These are phyloP conservation scores for Ferdinandea cuprea DNA, from an alignment of 2,888 invertebrate genomes.

Conservation along the genomic window DNA sequence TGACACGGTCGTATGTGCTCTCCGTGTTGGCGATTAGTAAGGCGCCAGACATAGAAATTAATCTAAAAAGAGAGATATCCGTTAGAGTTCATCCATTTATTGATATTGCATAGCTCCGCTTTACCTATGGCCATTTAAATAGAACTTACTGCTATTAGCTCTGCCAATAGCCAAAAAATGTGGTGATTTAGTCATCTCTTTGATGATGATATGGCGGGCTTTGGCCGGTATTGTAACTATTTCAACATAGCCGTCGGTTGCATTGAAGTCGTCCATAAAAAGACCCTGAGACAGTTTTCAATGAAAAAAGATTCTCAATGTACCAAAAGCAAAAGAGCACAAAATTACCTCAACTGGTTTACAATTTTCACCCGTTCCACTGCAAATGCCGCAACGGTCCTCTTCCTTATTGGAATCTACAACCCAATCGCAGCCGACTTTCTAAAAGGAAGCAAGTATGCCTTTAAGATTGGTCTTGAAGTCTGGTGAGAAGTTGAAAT, in stretches of 20 bases:
- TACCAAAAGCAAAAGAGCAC: neutral
- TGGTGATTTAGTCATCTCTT: slow-evolving; percentile 89
- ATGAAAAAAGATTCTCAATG: neutral
- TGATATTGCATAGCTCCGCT: slow-evolving; percentile 73
- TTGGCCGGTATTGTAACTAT: slow-evolving; percentile 90
- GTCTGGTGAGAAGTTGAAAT: neutral
- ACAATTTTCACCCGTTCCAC: slow-evolving; percentile 92
- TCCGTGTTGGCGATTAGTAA: slow-evolving; percentile 91
- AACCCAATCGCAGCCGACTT: slow-evolving; percentile 95
- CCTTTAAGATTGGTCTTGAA: neutral
- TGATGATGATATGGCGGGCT: slow-evolving; percentile 90
- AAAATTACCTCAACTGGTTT: slow-evolving; percentile 85
- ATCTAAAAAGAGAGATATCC: slow-evolving; percentile 83
- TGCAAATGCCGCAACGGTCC: slow-evolving; percentile 93
- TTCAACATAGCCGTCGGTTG: slow-evolving; percentile 85
- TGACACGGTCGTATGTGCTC: slow-evolving; percentile 90
- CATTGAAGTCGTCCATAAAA: slow-evolving; percentile 84
- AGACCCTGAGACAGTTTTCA: slow-evolving; percentile 75
- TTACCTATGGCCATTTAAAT: slow-evolving; percentile 91
- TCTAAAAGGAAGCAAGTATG: slow-evolving; percentile 85
- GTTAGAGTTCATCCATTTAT: neutral
- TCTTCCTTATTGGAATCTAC: slow-evolving; percentile 91
- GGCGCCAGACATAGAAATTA: slow-evolving; percentile 89
- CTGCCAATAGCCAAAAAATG: slow-evolving; percentile 92
- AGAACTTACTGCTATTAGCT: slow-evolving; percentile 88